phyloP scores from a whole-genome alignment of 2,797 vertebrate species.

The Gouania willdenowi region DNA sequence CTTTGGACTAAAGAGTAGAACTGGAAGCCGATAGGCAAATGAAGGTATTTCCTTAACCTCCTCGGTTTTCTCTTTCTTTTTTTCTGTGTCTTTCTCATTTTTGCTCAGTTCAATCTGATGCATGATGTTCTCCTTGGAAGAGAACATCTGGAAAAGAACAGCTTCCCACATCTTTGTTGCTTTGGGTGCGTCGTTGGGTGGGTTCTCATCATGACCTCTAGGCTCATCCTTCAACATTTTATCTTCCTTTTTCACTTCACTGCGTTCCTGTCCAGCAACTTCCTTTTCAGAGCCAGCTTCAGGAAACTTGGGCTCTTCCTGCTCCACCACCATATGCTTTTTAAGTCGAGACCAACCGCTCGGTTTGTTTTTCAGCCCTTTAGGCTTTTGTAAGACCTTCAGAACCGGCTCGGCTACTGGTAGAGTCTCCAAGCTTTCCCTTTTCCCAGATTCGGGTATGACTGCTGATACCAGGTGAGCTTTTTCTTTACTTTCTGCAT shows the following conservation, averaged over 20 bases:
- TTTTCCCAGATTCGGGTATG: conserved; percentile 25
- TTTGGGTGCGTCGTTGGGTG: conserved; percentile 57
- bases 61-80: background rate
- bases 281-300: conserved; percentile 43
- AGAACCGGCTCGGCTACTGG: conserved; percentile 52
- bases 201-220: background rate
- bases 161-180: conserved; percentile 91
- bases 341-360: conserved; percentile 89
- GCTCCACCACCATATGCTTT: conserved; percentile 87
- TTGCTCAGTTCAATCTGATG: conserved; percentile 72
- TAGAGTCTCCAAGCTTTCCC: conserved; percentile 14
- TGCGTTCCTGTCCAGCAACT: conserved; percentile 21
- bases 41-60: conserved; percentile 57
- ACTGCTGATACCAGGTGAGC: conserved; percentile 10
- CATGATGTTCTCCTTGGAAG: conserved; percentile 76
- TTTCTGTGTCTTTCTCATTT: conserved; percentile 55
- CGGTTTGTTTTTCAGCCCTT: conserved; percentile 61
- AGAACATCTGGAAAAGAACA: conserved; percentile 86
- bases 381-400: conserved; percentile 66
- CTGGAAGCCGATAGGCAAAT: conserved; percentile 76
- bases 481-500: conserved; percentile 22
- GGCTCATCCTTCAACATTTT: conserved; percentile 12
- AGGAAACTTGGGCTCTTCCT: conserved; percentile 73
- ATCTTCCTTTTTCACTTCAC: conserved; percentile 8
- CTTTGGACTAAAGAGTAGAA: conserved; percentile 85